phyloP scores from a whole-genome alignment of 2,888 invertebrate genomes.

The Xylota segnis region DNA sequence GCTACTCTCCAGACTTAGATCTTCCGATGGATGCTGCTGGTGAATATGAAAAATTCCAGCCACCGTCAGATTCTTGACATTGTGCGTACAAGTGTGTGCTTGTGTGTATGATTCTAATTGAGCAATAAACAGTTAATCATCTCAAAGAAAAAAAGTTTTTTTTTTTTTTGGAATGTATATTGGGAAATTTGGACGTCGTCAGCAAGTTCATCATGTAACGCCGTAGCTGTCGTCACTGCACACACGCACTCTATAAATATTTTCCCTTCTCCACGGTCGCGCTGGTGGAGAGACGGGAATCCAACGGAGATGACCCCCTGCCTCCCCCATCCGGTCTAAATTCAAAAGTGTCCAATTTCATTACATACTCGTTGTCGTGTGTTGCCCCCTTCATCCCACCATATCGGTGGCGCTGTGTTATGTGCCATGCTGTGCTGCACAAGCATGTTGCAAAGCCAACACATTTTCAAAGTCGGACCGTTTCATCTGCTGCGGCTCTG shows the following conservation, averaged over 20 bases:
- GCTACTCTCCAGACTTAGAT: conserved; percentile 31
- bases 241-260: conserved; percentile 62
- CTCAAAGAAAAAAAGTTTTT: conserved; percentile 29
- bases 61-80: conserved; percentile 20
- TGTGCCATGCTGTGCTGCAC: conserved; percentile 54
- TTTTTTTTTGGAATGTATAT: conserved; percentile 58
- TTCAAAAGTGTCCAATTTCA: conserved; percentile 74
- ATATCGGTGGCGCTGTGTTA: conserved; percentile 66
- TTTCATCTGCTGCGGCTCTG: conserved; percentile 59
- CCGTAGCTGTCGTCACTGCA: conserved; percentile 44
- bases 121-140: conserved; percentile 76
- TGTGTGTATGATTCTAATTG: conserved; percentile 62
- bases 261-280: not conserved
- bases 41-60: conserved; percentile 54
- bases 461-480: conserved; percentile 66
- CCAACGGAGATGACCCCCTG: conserved; percentile 24
- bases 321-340: conserved; percentile 69
- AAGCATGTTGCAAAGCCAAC: conserved; percentile 69
- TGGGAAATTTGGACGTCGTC: conserved; percentile 67
- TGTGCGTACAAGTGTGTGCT: not conserved
- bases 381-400: not conserved
- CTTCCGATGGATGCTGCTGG: conserved; percentile 23
- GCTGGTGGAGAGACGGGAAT: conserved; percentile 12
- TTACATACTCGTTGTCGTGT: conserved; percentile 34
- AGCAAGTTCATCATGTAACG: conserved; percentile 61